Evolutionary conservation across 2,113 vertebrate genomes (phyloP), one percentile per base, ranked within the genome.

Genomic region (Coptodon bakossiorum): DNA sequence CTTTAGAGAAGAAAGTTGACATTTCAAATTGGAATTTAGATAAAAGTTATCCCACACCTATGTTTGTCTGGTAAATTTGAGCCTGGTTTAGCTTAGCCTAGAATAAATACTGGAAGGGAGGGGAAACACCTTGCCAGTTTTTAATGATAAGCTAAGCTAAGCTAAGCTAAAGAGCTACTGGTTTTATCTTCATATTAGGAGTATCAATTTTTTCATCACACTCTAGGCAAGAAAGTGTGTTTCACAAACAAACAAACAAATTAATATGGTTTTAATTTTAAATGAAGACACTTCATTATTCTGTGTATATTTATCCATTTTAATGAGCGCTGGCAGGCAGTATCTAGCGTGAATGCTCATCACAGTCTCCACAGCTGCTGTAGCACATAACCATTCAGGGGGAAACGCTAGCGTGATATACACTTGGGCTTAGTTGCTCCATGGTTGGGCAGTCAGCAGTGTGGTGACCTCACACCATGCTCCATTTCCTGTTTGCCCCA

Each of bases 401-500:
- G 83, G 86, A 88, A 90, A 90, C 83, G 22, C 87, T 14, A 81
- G 59, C 80, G 61, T 85, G 86, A 92, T 90, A 82, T 66, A 83
- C 29, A 50, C 83, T 79, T 9, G 7, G 61, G 66, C 88, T 86
- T 80, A 90, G 57, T 68, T 6, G 68, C 86, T 91, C 61, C 73
- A 80, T 84, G 83, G 84, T 89, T 91, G 91, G 93, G 13, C 81
- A 86, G 89, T 86, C 84, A 88, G 83, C 66, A 68, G 76, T 87
- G 90, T 87, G 90, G 91, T 95, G 93, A 95, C 94, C 93, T 93
- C 91, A 94, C 87, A 89, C 91, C 82, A 91, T 87, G 91, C 91
- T 94, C 91, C 92, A 94, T 93, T 95, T 94, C 91, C 91, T 94
- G 90, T 94, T 93, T 88, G 89, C 94, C 82, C 68, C 87, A 86